Evolutionary conservation across 2,888 invertebrate genomes (phyloP), one percentile per base, ranked within the genome.

Genomic region (Agrotis exclamationis): DNA sequence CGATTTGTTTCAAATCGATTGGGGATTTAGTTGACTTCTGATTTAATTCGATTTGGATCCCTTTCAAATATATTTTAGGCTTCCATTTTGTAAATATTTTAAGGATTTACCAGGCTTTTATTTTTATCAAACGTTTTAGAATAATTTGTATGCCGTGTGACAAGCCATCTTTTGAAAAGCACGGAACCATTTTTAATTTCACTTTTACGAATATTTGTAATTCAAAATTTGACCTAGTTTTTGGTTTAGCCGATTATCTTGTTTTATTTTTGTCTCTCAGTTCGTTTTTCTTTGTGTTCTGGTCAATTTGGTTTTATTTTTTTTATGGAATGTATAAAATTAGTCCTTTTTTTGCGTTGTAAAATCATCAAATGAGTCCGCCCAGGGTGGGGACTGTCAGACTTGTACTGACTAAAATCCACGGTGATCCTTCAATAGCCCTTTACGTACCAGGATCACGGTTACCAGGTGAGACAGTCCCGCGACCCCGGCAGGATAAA

Each of bases 1-100:
- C 57, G 57, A 72, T 78, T 84, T 70, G 53, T 70, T 64, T 50
- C 51, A 7, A 56, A 65, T 74, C 44, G 22, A 82, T 74, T 70
- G 22, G 53, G 72, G 78, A 67, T 74, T 84, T 48, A 67, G 51
- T 11, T 54, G 72, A 76, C 60, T 62, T 65, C 54, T 78, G 57
- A 66, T 78, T 72, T 70, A 50, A 80, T 67, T 71, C 63, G 39
- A 72, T 76, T 65, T 59, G 2, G 28, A 66, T 73, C 58, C 59
- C 20, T 33, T 75, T 72, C 56, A 63, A 79, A 70, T 66, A 63
- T 63, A 71, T 64, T 70, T 67, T 2, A 9, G 22, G 39, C 3
- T 24, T 22, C 64, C 20, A 69, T 80, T 80, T 80, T 76, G 45
- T 6, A 14, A 53, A 62, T 59, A 57, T 56, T 76, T 74, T 24